Evolutionary conservation across 35 echinoderm and acorn worm species (phyloP), one percentile per base, ranked within the genome.

Genomic region (Lytechinus variegatus): DNA sequence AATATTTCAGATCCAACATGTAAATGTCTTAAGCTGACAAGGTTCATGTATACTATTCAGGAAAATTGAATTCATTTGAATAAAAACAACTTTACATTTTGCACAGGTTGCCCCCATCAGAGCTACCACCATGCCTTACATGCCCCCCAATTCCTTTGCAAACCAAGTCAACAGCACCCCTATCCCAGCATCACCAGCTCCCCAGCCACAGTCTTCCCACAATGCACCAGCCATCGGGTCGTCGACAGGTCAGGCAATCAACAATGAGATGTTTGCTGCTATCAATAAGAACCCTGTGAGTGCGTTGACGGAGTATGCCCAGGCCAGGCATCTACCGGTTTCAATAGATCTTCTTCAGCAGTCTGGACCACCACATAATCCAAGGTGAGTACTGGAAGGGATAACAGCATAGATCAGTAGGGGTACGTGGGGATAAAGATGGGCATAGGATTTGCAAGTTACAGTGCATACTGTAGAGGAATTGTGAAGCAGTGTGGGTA

Each of bases 241-340:
- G 58, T 87, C 96, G 44, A 33, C 94, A 1, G 95, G 95, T 90
- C 61, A 91, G 52, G 33, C 94, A 9, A 79, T 98, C 54, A 97
- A 89, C 61, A 98, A 94, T 10, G 97, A 98, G 61, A 95, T 95
- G 91, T 96, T 98, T 93, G 97, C 95, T 55, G 86, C 97, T 13
- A 96, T 98, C 56, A 98, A 99, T 66, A 99, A 99, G 94, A 99
- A 99, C 86, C 98, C 98, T n/a, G 97, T 99, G 52, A 99, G 98
- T 87, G 98, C 98, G 8, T 92, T 99, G 89, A 99, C 96, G 66
- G 98, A 99, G 95, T 99, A 98, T 96, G 98, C 97, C 19, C 98
- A 99, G 72, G 98, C 98, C 28, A 95, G 96, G 13, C 98, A 98
- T 56, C 94, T 97, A 24, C 97, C 96, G 10, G 94, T 96, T 56